Evolutionary conservation across 1,140 invertebrate species (phyloP).

Genomic region (Leptopilina clavipes): DNA sequence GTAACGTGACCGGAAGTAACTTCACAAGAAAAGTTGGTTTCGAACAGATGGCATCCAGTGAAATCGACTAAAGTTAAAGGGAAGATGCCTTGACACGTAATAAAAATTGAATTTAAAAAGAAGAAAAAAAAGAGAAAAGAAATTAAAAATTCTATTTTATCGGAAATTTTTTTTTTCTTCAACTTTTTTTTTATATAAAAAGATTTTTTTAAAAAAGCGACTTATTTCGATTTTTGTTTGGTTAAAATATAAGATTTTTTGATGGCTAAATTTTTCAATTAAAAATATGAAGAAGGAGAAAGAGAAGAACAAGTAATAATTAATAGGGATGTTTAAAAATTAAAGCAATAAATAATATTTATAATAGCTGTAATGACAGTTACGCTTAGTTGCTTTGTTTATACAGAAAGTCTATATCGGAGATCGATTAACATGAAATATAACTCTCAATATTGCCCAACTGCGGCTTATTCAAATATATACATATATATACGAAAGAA

Average conservation of each 20-base stretch:
- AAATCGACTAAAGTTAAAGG: slow-evolving; percentile 4
- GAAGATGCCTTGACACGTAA: slow-evolving; percentile 8
- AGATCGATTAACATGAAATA: slow-evolving; percentile 55
- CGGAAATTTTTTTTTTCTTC: neutral
- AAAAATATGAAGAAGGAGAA: too few species aligned
- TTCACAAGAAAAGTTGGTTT: slow-evolving; percentile 3
- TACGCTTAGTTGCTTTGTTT: neutral
- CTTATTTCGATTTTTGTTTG: too few species aligned
- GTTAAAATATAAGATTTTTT: too few species aligned
- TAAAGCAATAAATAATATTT: slow-evolving; percentile 42
- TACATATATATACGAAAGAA: neutral
- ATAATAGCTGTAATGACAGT: slow-evolving; percentile 34
- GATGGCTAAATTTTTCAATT: too few species aligned
- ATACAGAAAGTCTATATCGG: slow-evolving; percentile 11
- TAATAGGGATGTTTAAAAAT: slow-evolving; percentile 26
- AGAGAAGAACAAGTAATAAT: neutral
- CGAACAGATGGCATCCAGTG: slow-evolving; percentile 1
- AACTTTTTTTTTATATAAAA: too few species aligned
- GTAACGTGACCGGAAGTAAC: slow-evolving; percentile 9
- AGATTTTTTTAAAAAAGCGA: too few species aligned
- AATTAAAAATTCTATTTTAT: neutral
- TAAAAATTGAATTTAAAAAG: neutral
- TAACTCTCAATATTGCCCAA: slow-evolving; percentile 45
- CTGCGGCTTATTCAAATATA: slow-evolving; percentile 34
- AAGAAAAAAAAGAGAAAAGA: neutral